Percentiles rank a stretch among this genome's conserved stretches.
These are phyloP conservation scores for Nyctereutes procyonoides DNA, from an alignment of 2,113 vertebrate species.

Conservation along the genomic window DNA sequence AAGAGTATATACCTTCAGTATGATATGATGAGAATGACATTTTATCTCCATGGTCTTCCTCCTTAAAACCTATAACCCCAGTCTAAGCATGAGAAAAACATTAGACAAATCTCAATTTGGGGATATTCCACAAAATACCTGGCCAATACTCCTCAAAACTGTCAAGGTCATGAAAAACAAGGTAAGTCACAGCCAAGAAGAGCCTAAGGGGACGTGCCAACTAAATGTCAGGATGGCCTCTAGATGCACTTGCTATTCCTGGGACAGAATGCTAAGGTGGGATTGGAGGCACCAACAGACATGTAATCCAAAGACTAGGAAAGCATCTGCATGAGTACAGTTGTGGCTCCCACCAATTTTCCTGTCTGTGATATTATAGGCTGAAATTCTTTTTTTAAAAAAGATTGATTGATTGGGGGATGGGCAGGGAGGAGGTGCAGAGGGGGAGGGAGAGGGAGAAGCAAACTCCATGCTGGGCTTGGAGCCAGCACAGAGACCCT, in stretches of 20 bases:
- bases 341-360: not conserved
- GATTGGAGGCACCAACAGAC: not conserved
- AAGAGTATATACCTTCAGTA: not conserved
- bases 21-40: not conserved
- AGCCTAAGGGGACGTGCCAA: not conserved
- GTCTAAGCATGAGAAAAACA: constrained; percentile 30
- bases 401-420: not conserved
- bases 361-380: not conserved
- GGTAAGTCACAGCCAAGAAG: not conserved
- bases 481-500: not conserved
- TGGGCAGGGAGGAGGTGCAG: not conserved
- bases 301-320: not conserved
- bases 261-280: not conserved
- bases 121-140: not conserved
- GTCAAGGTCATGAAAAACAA: not conserved
- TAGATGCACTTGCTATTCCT: too few relatives aligned
- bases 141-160: not conserved
- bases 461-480: not conserved
- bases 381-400: not conserved
- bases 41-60: not conserved
- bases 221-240: not conserved
- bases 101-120: not conserved
- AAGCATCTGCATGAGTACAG: not conserved
- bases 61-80: not conserved
- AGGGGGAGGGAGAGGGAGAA: not conserved